phyloP scores from a whole-genome alignment of 1,140 invertebrate species.

The Argopecten irradians region DNA sequence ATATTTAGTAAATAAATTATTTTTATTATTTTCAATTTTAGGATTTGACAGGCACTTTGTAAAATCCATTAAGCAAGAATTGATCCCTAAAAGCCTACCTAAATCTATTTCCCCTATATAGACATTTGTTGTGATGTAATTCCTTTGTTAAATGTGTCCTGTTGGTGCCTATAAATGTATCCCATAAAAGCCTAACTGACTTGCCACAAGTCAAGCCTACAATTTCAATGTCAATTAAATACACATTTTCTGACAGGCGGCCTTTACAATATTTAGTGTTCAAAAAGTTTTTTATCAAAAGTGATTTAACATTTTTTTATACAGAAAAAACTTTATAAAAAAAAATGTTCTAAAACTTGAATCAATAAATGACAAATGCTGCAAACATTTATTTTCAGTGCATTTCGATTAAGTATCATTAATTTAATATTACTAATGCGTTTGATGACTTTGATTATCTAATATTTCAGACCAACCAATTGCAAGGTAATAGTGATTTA shows the following conservation, averaged over 20 bases:
- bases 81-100: neutral
- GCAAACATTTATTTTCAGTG: neutral
- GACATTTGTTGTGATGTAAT: neutral
- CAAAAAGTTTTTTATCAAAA: neutral
- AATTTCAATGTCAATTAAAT: neutral
- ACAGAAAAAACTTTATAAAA: neutral
- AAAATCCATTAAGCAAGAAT: neutral
- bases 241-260: neutral
- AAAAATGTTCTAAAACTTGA: neutral
- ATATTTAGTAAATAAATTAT: too few species aligned
- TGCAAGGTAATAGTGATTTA: too few species aligned
- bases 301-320: neutral
- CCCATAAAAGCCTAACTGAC: neutral
- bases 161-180: neutral
- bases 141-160: neutral
- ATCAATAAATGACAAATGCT: neutral
- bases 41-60: neutral
- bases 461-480: too few species aligned
- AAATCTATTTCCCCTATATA: neutral
- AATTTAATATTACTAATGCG: neutral
- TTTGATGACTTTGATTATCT: too few species aligned
- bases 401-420: neutral
- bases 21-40: neutral
- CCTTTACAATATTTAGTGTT: neutral
- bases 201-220: neutral